A percentile compares a stretch with the other conserved stretches of the same genome.
These are phyloP conservation scores for Chrysogorgia sp. DNA, from an alignment of 92 coral and sea anemone species.

Conservation along the genomic window DNA sequence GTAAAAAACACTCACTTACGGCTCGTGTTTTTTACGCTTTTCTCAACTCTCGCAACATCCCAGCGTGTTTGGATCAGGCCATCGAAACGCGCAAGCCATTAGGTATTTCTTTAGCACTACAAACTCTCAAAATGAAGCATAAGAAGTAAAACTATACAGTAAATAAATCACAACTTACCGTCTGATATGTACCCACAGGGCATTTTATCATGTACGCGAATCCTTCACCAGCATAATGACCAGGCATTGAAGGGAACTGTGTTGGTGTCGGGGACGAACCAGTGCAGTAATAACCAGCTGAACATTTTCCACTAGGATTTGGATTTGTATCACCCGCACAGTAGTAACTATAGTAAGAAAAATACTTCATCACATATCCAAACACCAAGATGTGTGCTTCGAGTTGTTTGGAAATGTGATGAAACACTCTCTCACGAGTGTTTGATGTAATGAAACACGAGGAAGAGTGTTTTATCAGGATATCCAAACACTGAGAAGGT, in stretches of 20 bases:
- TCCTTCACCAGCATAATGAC: slow-evolving; percentile 81
- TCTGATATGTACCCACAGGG: slow-evolving; percentile 90
- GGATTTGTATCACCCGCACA: slow-evolving; percentile 99
- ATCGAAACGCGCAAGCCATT: too few relatives aligned
- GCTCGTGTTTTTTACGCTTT: too few relatives aligned
- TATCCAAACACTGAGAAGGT: too few relatives aligned
- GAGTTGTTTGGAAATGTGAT: not conserved
- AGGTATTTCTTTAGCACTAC: too few relatives aligned
- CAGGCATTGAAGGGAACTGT: slow-evolving; percentile 72
- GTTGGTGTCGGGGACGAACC: slow-evolving; percentile 86
- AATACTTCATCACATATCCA: not conserved
- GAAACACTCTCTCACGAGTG: too few relatives aligned
- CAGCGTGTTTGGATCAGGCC: too few relatives aligned
- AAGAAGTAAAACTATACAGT: not conserved
- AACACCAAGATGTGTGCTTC: not conserved
- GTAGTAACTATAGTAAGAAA: slow-evolving; percentile 65
- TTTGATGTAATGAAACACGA: too few relatives aligned
- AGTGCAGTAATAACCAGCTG: slow-evolving; percentile 90
- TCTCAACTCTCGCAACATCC: too few relatives aligned
- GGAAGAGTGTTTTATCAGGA: too few relatives aligned
- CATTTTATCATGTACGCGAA: slow-evolving; percentile 71
- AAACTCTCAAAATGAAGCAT: too few relatives aligned
- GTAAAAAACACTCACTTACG: too few relatives aligned
- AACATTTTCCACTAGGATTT: slow-evolving; percentile 85
- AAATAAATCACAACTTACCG: slow-evolving; percentile 52